phyloP scores from a whole-genome alignment of 1,140 invertebrate genomes.

The Nasonia giraulti region DNA sequence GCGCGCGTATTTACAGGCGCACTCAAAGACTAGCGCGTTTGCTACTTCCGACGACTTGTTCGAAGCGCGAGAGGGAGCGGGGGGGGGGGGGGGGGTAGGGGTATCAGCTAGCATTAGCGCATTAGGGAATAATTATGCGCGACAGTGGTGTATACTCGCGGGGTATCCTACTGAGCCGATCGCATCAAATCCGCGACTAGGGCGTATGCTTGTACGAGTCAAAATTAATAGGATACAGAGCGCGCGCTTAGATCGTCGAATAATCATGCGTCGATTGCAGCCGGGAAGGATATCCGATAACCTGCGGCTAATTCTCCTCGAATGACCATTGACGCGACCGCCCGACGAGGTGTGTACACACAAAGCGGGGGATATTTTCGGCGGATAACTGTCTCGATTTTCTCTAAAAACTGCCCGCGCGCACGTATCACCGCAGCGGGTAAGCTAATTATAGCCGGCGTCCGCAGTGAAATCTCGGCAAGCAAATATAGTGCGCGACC shows the following conservation, averaged over 20 bases:
- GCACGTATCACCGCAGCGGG: too few relatives aligned
- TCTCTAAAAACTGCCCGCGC: too few relatives aligned
- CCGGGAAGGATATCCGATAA: not conserved
- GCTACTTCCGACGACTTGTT: not conserved
- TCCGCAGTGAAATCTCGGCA: too few relatives aligned
- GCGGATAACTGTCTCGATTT: too few relatives aligned
- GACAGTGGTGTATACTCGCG: not conserved
- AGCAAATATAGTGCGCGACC: not conserved
- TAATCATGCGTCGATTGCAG: not conserved
- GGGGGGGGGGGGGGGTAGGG: fast-evolving
- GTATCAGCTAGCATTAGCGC: too few relatives aligned
- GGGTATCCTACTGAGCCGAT: conserved; percentile 13
- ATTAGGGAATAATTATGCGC: conserved; percentile 16
- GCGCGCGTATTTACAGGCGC: not conserved
- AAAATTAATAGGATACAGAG: conserved; percentile 24
- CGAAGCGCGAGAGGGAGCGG: not conserved
- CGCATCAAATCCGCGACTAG: not conserved
- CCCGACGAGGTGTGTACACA: too few relatives aligned
- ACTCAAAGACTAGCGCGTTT: not conserved
- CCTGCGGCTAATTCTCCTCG: not conserved
- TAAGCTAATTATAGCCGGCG: too few relatives aligned
- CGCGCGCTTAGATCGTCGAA: not conserved
- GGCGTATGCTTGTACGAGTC: not conserved
- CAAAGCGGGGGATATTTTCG: too few relatives aligned
- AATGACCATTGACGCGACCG: not conserved